Evolutionary conservation across 1,140 invertebrate species (phyloP), one percentile per base, ranked within the genome.

Genomic region (Heliconius melpomene): DNA sequence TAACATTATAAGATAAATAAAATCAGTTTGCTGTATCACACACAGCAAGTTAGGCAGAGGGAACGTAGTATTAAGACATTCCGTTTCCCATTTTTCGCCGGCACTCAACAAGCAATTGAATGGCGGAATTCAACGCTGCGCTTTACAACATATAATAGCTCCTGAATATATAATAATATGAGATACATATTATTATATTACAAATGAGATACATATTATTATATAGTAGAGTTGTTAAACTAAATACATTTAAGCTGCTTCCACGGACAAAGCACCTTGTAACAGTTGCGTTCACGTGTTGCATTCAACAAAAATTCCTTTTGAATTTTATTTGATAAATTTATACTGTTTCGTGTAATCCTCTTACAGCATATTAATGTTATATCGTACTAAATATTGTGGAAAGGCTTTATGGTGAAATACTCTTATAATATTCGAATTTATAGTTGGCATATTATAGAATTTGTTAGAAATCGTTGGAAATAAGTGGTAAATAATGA

Each of bases 291-390:
- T 29, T 66, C 60, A 66, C 23, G 60, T 26, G 60, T 66, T 66
- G 60, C 60, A 29, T 66, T 66, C 26, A 73, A n/a, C 72, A n/a
- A 40, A 46, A 46, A 50, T 73, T 26, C n/a, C 46, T 46, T 73
- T 75, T 57, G 2, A 38, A 38, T 66, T 60, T 66, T 66, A 66
- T 75, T 40, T 60, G 38, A 54, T 75, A 52, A 54, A 38, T 60
- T 75, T 75, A 60, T 7, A 75, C 74, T 40, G 36, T n/a, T 60
- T 54, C 20, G 26, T 60, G 32, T 75, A 75, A 75, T 75, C 74
- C 54, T 75, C 54, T 75, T 75, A 75, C 54, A 36, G 2, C 9
- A 29, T 66, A 75, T 75, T 75, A 75, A 66, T 75, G 74, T 75
- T 75, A 75, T 60, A 75, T 38, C 29, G 23, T 66, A 75, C 32